Conservation (phyloP, 2,113 vertebrate species). For the Hepsetus odoe region DNA sequence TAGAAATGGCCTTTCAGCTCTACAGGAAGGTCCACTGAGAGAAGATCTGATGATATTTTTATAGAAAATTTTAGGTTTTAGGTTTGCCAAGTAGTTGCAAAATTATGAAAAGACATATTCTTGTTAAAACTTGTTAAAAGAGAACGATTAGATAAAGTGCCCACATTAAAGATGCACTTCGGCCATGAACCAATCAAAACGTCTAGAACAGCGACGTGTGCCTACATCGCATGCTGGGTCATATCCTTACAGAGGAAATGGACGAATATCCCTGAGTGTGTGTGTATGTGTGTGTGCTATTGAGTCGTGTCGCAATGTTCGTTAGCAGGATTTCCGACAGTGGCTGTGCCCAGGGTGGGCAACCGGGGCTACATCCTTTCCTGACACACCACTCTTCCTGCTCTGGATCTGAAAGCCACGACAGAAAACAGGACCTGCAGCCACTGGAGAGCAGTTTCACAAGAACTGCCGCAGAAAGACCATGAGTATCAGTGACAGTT, state of each 20-base stretch:
- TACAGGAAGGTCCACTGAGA: too few relatives aligned
- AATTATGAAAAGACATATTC: too few relatives aligned
- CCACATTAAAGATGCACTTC: too few relatives aligned
- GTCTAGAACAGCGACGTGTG: background rate
- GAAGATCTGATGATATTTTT: too few relatives aligned
- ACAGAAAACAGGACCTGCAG: background rate
- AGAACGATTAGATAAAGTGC: too few relatives aligned
- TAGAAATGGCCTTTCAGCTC: too few relatives aligned
- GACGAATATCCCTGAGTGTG: background rate
- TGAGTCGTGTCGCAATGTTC: conserved; percentile 28
- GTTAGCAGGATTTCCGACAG: conserved; percentile 49
- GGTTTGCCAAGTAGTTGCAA: too few relatives aligned
- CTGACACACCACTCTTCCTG: conserved; percentile 37
- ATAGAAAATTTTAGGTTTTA: too few relatives aligned
- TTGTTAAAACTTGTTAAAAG: too few relatives aligned
- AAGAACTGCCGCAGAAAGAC: background rate
- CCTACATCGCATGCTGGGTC: background rate
- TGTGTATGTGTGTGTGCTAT: conserved; percentile 10
- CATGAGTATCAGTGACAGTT: background rate
- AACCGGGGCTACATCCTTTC: conserved; percentile 37
- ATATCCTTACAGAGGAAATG: conserved; percentile 35
- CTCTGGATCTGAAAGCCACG: background rate
- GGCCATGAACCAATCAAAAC: background rate
- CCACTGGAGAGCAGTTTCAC: background rate
- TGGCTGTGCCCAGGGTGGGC: conserved; percentile 38